phyloP scores from a whole-genome alignment of 2,888 invertebrate species.

The Pasiphila rectangulata region DNA sequence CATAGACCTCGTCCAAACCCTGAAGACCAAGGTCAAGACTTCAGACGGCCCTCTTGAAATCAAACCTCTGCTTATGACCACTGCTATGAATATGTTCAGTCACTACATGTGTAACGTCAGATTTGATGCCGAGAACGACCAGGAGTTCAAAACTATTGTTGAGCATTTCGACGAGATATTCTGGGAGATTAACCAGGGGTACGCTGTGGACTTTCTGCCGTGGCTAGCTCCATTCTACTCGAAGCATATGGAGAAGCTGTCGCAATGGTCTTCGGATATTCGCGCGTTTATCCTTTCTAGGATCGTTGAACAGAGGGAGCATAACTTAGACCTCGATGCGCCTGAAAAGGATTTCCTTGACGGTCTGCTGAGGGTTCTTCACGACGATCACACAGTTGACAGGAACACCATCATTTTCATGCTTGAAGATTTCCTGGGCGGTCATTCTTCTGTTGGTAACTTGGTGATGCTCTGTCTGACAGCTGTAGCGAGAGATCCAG shows the following conservation, averaged over 20 bases:
- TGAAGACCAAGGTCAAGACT: conserved; percentile 66
- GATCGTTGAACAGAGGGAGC: conserved; percentile 83
- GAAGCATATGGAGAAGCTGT: conserved; percentile 84
- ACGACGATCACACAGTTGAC: conserved; percentile 84
- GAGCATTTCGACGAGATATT: conserved; percentile 91
- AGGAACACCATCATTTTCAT: conserved; percentile 90
- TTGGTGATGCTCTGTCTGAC: conserved; percentile 88
- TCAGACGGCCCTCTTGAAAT: conserved; percentile 76
- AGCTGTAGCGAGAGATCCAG: conserved; percentile 84
- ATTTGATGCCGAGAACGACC: conserved; percentile 84
- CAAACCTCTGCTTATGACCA: conserved; percentile 86
- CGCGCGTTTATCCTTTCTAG: conserved; percentile 86
- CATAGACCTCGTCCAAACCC: conserved; percentile 79
- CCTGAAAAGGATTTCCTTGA: conserved; percentile 90
- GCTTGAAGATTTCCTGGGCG: conserved; percentile 93
- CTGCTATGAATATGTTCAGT: conserved; percentile 92
- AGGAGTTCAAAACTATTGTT: conserved; percentile 84
- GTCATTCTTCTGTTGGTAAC: conserved; percentile 93
- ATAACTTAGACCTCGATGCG: conserved; percentile 78
- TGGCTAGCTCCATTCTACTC: conserved; percentile 88
- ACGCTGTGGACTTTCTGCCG: conserved; percentile 92
- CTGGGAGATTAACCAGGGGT: conserved; percentile 95
- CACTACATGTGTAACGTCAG: conserved; percentile 92
- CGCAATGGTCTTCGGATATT: conserved; percentile 85
- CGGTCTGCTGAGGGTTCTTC: conserved; percentile 85